Evolutionary conservation across 2,888 invertebrate species (phyloP), one percentile per base, ranked within the genome.

Genomic region (Pediacus dermestoides): DNA sequence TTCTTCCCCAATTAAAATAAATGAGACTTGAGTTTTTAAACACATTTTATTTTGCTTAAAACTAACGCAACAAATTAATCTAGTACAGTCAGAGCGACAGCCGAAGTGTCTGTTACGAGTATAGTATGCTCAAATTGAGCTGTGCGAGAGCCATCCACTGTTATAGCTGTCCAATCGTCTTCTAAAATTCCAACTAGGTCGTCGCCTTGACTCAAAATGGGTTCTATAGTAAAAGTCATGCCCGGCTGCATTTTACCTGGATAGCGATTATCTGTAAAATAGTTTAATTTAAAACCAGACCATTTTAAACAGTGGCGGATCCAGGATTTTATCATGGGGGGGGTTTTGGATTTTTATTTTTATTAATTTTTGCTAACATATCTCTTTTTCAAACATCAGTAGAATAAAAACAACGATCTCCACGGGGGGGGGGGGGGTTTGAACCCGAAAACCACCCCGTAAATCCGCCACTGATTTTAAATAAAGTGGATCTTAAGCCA

Each of bases 201-300:
- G 1, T 68, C 70, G 1, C 93, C 93, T 52, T 89, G 84, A 1
- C 84, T 80, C 9, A 96, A 60, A 4, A 87, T 82, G 6, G 96
- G 96, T 62, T 96, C 95, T 56, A 96, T 88, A 0, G 95, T 96
- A 61, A 96, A 95, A 0, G 88, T 88, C 88, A 93, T 93, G n/a
- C 92, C 92, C 2, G 85, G 69, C 52, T 75, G 63, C 93, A 94
- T 93, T 31, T 66, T 59, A 0, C 85, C 88, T 0, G 77, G 76
- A 51, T 76, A 73, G 34, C 75, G 61, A 58, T 87, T 85, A 48
- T 71, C 86, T 85, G 59, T 18, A 18, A 18, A n/a, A n/a, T 7
- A 18, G n/a, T n/a, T n/a, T n/a, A n/a, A n/a, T n/a, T n/a, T n/a
- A n/a, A n/a, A n/a, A n/a, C n/a, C n/a, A n/a, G n/a, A n/a, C n/a